phyloP scores from a whole-genome alignment of 1,140 invertebrate species.

The Oreohelix idahoensis region DNA sequence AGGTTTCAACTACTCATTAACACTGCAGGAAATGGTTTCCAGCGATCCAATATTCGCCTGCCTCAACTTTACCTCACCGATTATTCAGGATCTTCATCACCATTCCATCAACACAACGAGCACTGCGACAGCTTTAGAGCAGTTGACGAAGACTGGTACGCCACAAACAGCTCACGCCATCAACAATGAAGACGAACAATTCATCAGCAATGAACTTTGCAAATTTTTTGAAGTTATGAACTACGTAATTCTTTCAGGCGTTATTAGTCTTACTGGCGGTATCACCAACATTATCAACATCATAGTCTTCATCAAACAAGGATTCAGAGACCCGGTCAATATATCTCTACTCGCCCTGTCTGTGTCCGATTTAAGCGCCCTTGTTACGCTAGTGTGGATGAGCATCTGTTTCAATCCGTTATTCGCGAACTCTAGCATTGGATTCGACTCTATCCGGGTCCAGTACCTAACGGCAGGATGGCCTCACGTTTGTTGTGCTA shows the following conservation, averaged over 20 bases:
- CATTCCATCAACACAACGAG: neutral
- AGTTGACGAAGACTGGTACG: neutral
- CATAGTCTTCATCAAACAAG: conserved; percentile 8
- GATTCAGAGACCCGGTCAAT: neutral
- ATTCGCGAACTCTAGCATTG: neutral
- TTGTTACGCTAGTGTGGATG: neutral
- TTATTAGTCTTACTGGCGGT: neutral
- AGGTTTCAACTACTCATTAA: too few species aligned
- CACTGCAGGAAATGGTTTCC: too few species aligned
- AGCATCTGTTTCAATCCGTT: neutral
- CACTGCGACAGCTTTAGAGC: neutral
- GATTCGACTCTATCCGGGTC: neutral
- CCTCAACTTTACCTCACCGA: too few species aligned
- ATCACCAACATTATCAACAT: neutral
- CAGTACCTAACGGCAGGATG: conserved; percentile 3
- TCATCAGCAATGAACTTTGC: neutral
- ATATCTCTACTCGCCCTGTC: neutral
- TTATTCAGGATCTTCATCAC: neutral
- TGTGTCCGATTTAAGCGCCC: neutral
- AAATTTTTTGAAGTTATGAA: neutral
- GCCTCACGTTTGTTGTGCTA: neutral
- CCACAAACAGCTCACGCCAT: neutral
- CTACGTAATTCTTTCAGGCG: neutral
- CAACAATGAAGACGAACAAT: neutral
- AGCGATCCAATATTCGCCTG: too few species aligned